These are phyloP conservation scores for Stercorarius parasiticus DNA, from an alignment of 2,113 vertebrate genomes.

Conservation along the genomic window DNA sequence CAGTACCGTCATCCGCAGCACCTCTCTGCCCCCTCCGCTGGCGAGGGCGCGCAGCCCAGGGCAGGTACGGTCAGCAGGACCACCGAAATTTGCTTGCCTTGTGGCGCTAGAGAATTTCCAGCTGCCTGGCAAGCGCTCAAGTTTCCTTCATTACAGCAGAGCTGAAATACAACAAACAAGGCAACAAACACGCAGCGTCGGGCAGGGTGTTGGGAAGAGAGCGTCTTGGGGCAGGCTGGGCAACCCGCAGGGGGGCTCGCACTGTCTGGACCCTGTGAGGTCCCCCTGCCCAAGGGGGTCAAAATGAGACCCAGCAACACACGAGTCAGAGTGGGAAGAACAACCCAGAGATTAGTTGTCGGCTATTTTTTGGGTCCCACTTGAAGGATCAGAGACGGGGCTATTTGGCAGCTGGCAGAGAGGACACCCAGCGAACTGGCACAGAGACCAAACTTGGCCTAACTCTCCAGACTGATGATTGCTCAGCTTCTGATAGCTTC, in stretches of 20 bases:
- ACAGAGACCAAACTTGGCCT: background rate
- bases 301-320: background rate
- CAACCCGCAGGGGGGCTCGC: background rate
- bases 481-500: conserved; percentile 78
- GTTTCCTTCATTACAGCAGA: background rate
- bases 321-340: background rate
- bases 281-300: background rate
- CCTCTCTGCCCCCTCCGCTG: background rate
- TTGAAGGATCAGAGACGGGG: background rate
- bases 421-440: background rate
- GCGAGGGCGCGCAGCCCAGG: accelerated
- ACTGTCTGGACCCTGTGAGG: background rate
- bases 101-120: background rate
- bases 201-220: background rate
- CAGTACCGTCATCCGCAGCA: background rate
- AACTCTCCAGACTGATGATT: conserved; percentile 71
- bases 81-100: background rate
- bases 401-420: background rate
- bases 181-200: background rate
- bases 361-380: background rate
- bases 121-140: background rate
- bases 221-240: background rate
- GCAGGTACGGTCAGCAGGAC: background rate
- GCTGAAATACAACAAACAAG: background rate
- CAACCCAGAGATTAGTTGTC: background rate